phyloP scores from a whole-genome alignment of 1,140 invertebrate species.

The Drosophila azteca region DNA sequence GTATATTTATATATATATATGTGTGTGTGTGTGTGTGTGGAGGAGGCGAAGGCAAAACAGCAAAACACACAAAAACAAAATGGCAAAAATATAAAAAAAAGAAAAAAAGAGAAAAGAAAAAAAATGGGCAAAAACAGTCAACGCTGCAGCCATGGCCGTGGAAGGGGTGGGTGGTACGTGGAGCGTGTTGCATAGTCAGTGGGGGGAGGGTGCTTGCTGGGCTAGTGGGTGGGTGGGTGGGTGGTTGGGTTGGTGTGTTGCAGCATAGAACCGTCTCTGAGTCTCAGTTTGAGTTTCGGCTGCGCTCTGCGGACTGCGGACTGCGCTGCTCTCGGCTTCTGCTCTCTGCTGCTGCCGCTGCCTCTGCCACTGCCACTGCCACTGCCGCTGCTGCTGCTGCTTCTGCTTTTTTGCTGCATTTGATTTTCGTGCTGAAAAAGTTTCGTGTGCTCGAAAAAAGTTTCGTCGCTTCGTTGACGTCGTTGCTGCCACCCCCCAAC shows the following conservation, averaged over 20 bases:
- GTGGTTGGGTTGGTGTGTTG: constrained; percentile 19
- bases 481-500: constrained; percentile 8
- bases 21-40: constrained; percentile 28
- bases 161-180: neutral
- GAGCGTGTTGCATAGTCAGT: constrained; percentile 14
- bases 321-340: constrained; percentile 1
- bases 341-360: constrained; percentile 35
- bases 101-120: constrained; percentile 39
- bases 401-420: constrained; percentile 69
- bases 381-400: constrained; percentile 34
- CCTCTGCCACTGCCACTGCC: constrained; percentile 19
- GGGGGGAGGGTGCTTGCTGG: neutral
- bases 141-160: constrained; percentile 30
- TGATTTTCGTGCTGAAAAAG: constrained; percentile 83
- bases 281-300: constrained; percentile 32
- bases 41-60: constrained; percentile 62
- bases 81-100: constrained; percentile 56
- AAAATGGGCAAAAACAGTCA: constrained; percentile 42
- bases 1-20: constrained; percentile 7
- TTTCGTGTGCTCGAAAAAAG: constrained; percentile 84
- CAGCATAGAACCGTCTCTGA: no score
- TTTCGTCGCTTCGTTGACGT: constrained; percentile 81
- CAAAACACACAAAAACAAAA: constrained; percentile 82
- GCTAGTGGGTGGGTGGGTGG: neutral
- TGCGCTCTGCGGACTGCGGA: constrained; percentile 16